A percentile compares a stretch with the other conserved stretches of the same genome.
phyloP scores from a whole-genome alignment of 2,113 vertebrate species.

The Edolisoma coerulescens region DNA sequence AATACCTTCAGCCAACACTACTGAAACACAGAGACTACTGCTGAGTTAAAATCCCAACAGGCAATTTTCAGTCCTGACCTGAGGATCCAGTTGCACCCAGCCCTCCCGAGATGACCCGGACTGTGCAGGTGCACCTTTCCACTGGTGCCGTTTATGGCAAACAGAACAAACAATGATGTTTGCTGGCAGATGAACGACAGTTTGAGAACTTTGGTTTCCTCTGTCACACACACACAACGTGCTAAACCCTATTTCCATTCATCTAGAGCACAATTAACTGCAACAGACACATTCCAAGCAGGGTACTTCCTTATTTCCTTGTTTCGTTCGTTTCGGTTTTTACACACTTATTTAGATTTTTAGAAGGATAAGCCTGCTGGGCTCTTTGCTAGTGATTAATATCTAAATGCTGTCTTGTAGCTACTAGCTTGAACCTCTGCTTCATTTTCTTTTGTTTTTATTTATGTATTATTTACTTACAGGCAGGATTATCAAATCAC shows the following conservation, averaged over 20 bases:
- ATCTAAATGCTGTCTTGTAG: background rate
- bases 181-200: fast-evolving
- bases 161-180: background rate
- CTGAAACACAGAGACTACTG: background rate
- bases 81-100: background rate
- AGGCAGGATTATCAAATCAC: background rate
- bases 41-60: background rate
- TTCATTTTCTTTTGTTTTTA: background rate
- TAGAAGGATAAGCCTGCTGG: background rate
- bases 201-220: background rate
- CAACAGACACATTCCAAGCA: background rate
- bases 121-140: background rate
- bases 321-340: background rate
- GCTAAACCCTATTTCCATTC: background rate
- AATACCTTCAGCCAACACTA: background rate
- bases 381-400: background rate
- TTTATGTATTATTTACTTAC: background rate
- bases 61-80: background rate
- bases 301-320: background rate
- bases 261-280: background rate
- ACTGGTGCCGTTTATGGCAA: fast-evolving
- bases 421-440: background rate
- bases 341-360: background rate
- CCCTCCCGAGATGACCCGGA: background rate
- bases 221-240: background rate